phyloP scores from a whole-genome alignment of 2,113 vertebrate species.

The Artemisiospiza belli region DNA sequence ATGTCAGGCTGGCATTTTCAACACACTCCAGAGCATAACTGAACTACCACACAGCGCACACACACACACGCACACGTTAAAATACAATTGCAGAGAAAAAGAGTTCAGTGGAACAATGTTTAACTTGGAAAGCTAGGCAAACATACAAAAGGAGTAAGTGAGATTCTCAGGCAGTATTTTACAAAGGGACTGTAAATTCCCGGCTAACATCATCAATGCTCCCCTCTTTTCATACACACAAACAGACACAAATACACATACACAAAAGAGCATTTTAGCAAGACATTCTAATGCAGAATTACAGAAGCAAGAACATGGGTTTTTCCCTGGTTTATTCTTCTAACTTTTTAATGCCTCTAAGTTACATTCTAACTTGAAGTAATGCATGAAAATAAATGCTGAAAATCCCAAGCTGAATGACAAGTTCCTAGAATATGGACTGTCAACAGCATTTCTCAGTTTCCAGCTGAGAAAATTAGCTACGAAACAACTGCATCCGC shows the following conservation, averaged over 20 bases:
- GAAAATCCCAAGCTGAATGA: not conserved
- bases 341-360: not conserved
- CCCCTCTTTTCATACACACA: not conserved
- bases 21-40: conserved; percentile 65
- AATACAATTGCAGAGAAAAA: not conserved
- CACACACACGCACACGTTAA: not conserved
- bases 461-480: not conserved
- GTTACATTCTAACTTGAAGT: not conserved
- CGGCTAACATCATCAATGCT: not conserved
- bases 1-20: conserved; percentile 71
- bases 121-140: conserved; percentile 21
- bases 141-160: not conserved
- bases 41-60: conserved; percentile 45
- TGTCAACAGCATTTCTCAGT: not conserved
- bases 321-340: not conserved
- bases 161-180: not conserved
- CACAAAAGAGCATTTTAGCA: not conserved
- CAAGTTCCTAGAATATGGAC: not conserved
- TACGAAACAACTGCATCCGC: fast-evolving
- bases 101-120: not conserved
- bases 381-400: not conserved
- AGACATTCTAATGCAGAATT: not conserved
- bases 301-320: fast-evolving
- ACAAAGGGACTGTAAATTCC: not conserved
- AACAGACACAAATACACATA: not conserved